Evolutionary conservation across 1,140 invertebrate species (phyloP).

Genomic region (Tetramorium alpestre): DNA sequence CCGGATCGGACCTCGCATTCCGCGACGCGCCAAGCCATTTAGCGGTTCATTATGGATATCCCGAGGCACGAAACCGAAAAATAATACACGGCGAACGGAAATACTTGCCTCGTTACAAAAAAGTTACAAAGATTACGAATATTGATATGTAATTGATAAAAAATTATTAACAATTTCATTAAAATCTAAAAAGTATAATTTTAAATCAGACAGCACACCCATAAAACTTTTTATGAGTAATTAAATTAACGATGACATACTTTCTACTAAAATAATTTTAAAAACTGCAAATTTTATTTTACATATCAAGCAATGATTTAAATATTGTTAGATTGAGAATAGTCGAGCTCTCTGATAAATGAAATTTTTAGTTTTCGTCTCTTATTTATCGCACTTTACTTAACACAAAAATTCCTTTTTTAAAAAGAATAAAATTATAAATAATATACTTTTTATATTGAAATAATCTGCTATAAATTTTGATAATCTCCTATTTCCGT

Average conservation of each 20-base stretch:
- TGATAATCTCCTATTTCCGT: background rate
- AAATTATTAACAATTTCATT: constrained; percentile 6
- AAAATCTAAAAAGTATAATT: background rate
- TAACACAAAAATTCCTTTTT: background rate
- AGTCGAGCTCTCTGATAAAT: background rate
- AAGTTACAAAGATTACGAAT: constrained; percentile 20
- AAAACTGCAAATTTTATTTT: background rate
- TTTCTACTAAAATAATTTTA: background rate
- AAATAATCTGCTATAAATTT: background rate
- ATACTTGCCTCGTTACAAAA: constrained; percentile 4
- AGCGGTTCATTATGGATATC: constrained; percentile 49
- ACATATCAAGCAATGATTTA: background rate
- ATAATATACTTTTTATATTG: background rate
- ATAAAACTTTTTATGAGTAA: background rate
- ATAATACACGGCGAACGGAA: background rate
- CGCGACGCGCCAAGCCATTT: constrained; percentile 40
- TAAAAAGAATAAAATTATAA: background rate
- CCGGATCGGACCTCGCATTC: constrained; percentile 17
- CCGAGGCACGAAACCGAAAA: constrained; percentile 8
- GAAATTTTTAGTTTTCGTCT: background rate
- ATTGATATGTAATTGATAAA: background rate
- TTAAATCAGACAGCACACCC: background rate
- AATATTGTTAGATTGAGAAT: background rate
- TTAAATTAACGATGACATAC: background rate
- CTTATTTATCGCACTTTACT: background rate